A percentile compares a stretch with the other conserved stretches of the same genome.
phyloP scores from a whole-genome alignment of 53 echinoderm and acorn worm genomes.

The Echinometra lucunter region DNA sequence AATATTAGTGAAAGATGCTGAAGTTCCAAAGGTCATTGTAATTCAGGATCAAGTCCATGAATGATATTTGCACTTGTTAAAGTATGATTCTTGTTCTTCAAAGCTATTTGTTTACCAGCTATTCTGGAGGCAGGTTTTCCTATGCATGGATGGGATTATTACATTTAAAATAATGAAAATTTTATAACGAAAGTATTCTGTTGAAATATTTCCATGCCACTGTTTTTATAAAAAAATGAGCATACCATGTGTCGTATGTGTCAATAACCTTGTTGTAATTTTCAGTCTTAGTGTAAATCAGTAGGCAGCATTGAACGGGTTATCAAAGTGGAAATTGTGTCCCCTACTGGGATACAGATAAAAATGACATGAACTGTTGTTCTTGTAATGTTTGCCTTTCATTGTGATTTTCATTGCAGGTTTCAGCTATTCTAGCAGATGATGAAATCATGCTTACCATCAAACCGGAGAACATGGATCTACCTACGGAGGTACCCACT shows the following conservation, averaged over 20 bases:
- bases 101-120: neutral
- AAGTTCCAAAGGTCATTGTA: neutral
- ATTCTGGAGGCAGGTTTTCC: neutral
- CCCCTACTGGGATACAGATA: too few relatives aligned
- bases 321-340: too few relatives aligned
- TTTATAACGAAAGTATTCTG: neutral
- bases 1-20: neutral
- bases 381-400: neutral
- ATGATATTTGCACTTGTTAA: neutral
- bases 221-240: neutral
- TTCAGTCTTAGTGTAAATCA: neutral
- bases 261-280: too few relatives aligned
- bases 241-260: neutral
- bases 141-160: neutral
- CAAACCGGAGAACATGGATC: constrained; percentile 97
- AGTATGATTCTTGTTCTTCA: neutral
- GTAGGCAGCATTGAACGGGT: too few relatives aligned
- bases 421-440: constrained; percentile 94
- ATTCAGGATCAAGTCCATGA: neutral
- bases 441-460: constrained; percentile 95
- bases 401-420: constrained; percentile 65
- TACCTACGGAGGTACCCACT: constrained; percentile 95
- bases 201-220: neutral
- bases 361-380: neutral
- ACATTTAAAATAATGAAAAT: neutral